Evolutionary conservation across 2,113 vertebrate genomes (phyloP).

Genomic region (Bubalus kerabau): DNA sequence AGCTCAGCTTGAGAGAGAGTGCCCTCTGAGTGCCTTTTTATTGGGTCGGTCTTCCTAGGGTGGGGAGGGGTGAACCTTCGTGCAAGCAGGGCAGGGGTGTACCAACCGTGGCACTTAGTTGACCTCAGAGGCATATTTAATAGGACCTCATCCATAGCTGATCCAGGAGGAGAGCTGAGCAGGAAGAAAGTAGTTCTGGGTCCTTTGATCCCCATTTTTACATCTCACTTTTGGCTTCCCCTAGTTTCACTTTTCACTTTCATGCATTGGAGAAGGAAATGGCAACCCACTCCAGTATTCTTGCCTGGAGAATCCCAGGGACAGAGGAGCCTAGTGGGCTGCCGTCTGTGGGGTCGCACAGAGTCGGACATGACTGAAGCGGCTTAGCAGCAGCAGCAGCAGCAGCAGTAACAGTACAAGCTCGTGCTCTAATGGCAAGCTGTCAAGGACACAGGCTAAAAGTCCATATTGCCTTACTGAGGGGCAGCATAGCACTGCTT

Average conservation of each 20-base stretch:
- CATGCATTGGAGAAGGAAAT: too few species aligned
- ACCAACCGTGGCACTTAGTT: accelerated
- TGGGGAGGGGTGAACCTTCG: neutral
- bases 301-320: too few species aligned
- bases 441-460: neutral
- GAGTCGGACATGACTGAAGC: too few species aligned
- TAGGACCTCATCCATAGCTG: neutral
- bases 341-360: too few species aligned
- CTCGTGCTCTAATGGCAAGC: neutral
- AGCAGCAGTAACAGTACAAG: neutral
- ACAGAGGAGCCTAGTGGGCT: too few species aligned
- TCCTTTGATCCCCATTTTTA: neutral
- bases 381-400: too few species aligned
- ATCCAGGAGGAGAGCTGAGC: neutral
- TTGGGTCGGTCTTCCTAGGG: neutral
- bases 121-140: neutral
- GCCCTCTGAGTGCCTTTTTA: neutral
- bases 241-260: neutral
- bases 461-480: neutral
- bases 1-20: neutral
- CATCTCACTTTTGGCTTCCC: neutral
- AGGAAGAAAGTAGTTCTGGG: neutral
- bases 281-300: too few species aligned
- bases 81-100: too few species aligned
- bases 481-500: accelerated